These are phyloP conservation scores for Trachythela sp. DNA, from an alignment of 64 coral and sea anemone genomes.

Conservation along the genomic window DNA sequence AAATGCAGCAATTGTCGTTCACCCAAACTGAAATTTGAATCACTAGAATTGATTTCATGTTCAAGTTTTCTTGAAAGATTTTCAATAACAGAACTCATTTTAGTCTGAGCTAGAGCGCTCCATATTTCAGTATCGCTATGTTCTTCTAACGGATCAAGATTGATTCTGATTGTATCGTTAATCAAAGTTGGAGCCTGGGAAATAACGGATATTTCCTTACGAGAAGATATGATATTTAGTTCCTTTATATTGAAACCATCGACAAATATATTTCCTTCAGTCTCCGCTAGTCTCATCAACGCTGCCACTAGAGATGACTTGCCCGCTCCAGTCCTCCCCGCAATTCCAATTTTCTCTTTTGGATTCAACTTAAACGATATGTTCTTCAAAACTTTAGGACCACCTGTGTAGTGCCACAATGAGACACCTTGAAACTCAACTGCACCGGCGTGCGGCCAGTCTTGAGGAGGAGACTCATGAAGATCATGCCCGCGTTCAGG, in stretches of 20 bases:
- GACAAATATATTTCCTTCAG: conserved; percentile 37
- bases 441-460: background rate
- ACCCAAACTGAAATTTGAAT: conserved; percentile 46
- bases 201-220: conserved; percentile 35
- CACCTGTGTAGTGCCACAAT: background rate
- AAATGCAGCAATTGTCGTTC: conserved; percentile 55
- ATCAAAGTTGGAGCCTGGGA: conserved; percentile 59
- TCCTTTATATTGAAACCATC: conserved; percentile 35
- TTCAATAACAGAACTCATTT: conserved; percentile 27
- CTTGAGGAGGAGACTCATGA: background rate
- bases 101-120: conserved; percentile 38
- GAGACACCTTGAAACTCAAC: background rate
- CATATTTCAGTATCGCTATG: conserved; percentile 49
- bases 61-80: conserved; percentile 22
- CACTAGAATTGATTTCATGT: conserved; percentile 14
- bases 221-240: conserved; percentile 26
- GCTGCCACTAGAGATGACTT: conserved; percentile 57
- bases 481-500: conserved; percentile 35
- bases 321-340: conserved; percentile 53
- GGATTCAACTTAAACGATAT: conserved; percentile 22
- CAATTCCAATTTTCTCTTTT: conserved; percentile 56
- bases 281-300: conserved; percentile 46
- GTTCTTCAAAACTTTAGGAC: conserved; percentile 24
- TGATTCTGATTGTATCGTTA: conserved; percentile 44
- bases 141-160: conserved; percentile 54